phyloP scores from a whole-genome alignment of 2,797 vertebrate genomes.

The Chromobotia macracanthus region DNA sequence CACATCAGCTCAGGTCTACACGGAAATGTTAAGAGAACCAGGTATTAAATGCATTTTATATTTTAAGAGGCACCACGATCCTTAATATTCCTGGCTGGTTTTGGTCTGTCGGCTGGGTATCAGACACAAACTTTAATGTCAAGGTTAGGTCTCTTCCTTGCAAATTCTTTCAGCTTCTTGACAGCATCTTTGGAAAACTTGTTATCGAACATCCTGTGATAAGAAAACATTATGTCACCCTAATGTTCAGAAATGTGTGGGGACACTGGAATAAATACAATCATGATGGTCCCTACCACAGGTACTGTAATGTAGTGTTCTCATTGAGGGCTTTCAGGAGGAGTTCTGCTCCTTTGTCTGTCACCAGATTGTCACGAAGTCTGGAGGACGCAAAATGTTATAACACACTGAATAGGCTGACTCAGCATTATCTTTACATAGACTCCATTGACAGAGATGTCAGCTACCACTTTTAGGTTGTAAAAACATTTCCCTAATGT shows the following conservation, averaged over 20 bases:
- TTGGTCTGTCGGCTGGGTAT: slow-evolving; percentile 10
- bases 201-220: slow-evolving; percentile 64
- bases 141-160: slow-evolving; percentile 55
- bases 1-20: background rate
- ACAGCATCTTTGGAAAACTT: slow-evolving; percentile 63
- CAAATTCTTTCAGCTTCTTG: slow-evolving; percentile 57
- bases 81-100: background rate
- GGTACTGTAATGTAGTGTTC: slow-evolving; percentile 62
- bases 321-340: slow-evolving; percentile 60
- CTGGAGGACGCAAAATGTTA: slow-evolving; percentile 41
- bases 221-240: background rate
- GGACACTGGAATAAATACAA: background rate
- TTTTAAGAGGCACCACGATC: background rate
- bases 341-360: slow-evolving; percentile 62
- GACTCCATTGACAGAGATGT: background rate
- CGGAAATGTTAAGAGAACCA: background rate
- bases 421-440: background rate
- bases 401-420: background rate
- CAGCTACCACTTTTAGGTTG: too few relatives aligned
- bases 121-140: slow-evolving; percentile 65
- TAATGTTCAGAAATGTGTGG: background rate
- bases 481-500: too few relatives aligned
- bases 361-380: slow-evolving; percentile 65
- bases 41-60: background rate
- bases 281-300: slow-evolving; percentile 55